Conservation (phyloP, 2,797 vertebrate genomes). For the Tiaroga cobitis region DNA sequence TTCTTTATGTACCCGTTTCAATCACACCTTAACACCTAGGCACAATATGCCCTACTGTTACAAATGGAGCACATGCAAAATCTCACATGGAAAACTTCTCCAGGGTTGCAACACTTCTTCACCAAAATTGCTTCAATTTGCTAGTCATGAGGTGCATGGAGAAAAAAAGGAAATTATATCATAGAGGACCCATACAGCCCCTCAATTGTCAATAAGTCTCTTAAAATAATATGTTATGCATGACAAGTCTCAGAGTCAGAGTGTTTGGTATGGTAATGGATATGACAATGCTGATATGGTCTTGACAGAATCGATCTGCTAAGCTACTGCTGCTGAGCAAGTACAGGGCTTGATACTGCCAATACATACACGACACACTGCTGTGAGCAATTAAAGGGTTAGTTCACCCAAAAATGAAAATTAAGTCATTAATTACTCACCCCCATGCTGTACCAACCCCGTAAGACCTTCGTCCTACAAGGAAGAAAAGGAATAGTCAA, state of each 20-base stretch:
- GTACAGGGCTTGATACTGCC: neutral
- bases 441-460: no score
- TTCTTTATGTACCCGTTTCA: slow-evolving; percentile 42
- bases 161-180: neutral
- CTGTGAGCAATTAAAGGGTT: no score
- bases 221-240: neutral
- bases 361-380: neutral
- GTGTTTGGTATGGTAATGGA: neutral
- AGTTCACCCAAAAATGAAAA: no score
- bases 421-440: no score
- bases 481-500: no score
- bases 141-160: neutral
- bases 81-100: neutral
- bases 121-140: neutral
- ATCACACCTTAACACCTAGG: slow-evolving; percentile 56
- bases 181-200: neutral
- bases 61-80: slow-evolving; percentile 3
- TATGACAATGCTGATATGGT: neutral
- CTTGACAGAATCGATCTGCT: neutral
- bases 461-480: no score
- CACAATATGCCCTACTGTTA: slow-evolving; percentile 59
- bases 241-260: neutral
- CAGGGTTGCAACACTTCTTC: neutral
- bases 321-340: neutral
- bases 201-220: neutral